Conservation (phyloP, 2,888 invertebrate species). For the Caprella mutica region DNA sequence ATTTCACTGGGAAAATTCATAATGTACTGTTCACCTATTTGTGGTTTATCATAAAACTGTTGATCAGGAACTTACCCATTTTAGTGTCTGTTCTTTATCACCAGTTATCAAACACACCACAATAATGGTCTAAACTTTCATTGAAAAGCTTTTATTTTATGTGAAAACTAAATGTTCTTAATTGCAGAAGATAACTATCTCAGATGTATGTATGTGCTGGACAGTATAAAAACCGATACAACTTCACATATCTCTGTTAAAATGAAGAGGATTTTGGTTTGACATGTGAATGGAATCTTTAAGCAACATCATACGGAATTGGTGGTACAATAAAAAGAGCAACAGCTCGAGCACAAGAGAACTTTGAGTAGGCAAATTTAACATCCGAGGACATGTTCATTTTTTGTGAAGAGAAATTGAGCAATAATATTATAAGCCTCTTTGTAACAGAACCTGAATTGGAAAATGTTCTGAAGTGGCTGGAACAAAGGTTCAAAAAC, state of each 20-base stretch:
- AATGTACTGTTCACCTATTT: conserved; percentile 5
- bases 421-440: too few relatives aligned
- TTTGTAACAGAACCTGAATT: too few relatives aligned
- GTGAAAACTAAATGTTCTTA: conserved; percentile 5
- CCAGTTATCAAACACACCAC: conserved; percentile 5
- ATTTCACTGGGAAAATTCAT: not conserved
- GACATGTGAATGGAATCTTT: conserved; percentile 13
- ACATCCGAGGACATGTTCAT: conserved; percentile 10
- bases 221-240: conserved; percentile 10
- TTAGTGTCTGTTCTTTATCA: not conserved
- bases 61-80: not conserved
- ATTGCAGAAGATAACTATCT: not conserved
- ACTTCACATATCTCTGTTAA: conserved; percentile 7
- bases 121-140: conserved; percentile 7
- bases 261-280: conserved; percentile 23
- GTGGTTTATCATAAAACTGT: conserved; percentile 5
- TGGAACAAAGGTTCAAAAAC: too few relatives aligned
- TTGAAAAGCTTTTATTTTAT: conserved; percentile 1
- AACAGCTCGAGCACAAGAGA: conserved; percentile 5
- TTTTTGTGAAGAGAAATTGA: too few relatives aligned
- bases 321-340: conserved; percentile 14
- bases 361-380: too few relatives aligned
- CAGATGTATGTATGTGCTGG: not conserved
- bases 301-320: conserved; percentile 15
- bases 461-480: not conserved